A percentile compares a stretch with the other conserved stretches of the same genome.
Conservation (phyloP, 2,888 invertebrate species). For the Pseudococcus longispinus region DNA sequence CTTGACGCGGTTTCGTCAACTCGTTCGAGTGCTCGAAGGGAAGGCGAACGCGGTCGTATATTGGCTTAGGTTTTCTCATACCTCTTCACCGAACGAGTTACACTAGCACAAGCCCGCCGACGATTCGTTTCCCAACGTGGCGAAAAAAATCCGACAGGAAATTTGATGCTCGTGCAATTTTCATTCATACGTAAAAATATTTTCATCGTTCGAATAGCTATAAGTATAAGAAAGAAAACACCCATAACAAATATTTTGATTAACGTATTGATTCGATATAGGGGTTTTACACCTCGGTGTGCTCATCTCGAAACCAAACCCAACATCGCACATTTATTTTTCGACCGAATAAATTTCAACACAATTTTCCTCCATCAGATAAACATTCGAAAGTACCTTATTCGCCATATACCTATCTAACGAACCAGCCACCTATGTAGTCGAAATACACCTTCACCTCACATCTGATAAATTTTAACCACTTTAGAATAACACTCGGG, state of each 20-base stretch:
- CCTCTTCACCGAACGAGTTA: background rate
- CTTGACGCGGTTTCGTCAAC: background rate
- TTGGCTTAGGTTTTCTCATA: background rate
- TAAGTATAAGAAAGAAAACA: background rate
- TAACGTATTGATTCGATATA: slow-evolving; percentile 27
- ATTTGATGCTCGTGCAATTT: background rate
- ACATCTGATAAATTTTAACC: background rate
- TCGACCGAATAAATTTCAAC: background rate
- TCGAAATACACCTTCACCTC: too few relatives aligned
- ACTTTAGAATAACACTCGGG: background rate
- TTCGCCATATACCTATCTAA: too few relatives aligned
- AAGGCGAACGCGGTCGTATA: background rate
- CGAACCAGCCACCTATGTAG: too few relatives aligned
- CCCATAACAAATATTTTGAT: slow-evolving; percentile 14
- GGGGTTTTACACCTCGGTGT: background rate
- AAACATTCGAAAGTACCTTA: too few relatives aligned
- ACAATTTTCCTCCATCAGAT: background rate
- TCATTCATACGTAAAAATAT: background rate
- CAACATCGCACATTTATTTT: background rate
- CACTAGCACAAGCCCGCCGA: background rate
- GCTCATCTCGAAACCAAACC: background rate
- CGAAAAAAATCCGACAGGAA: background rate
- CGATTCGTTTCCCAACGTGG: background rate
- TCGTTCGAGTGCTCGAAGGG: too few relatives aligned
- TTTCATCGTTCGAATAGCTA: too few relatives aligned